phyloP scores from a whole-genome alignment of 2,113 vertebrate species.

The Connochaetes taurinus region DNA sequence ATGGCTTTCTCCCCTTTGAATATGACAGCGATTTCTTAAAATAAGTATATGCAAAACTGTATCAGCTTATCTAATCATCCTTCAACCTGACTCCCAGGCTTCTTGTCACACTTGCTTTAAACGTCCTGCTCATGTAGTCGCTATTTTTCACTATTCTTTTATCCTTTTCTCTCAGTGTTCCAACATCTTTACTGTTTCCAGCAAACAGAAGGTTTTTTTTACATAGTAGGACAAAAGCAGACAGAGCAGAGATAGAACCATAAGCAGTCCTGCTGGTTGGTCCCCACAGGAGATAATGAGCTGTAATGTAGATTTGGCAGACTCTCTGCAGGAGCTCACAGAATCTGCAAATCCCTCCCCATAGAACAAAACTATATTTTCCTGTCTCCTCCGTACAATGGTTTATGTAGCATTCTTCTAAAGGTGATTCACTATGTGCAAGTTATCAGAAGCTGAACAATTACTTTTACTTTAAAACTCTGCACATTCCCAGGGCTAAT shows the following conservation, averaged over 20 bases:
- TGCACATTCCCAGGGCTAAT: constrained; percentile 28
- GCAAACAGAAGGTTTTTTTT: constrained; percentile 24
- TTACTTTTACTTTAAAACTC: constrained; percentile 31
- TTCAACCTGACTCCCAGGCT: constrained; percentile 61
- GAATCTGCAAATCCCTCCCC: constrained; percentile 57
- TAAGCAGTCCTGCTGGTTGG: constrained; percentile 56
- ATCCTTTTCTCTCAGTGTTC: constrained; percentile 20
- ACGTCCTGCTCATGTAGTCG: background rate
- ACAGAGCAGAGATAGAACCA: constrained; percentile 41
- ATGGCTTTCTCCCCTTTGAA: background rate
- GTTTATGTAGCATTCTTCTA: constrained; percentile 28
- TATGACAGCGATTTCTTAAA: constrained; percentile 36
- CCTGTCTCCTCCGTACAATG: constrained; percentile 25
- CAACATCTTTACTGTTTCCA: constrained; percentile 51
- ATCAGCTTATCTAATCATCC: constrained; percentile 47
- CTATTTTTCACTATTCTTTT: constrained; percentile 13
- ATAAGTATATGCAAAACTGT: constrained; percentile 39
- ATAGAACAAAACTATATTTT: constrained; percentile 27
- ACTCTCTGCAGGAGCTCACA: constrained; percentile 56
- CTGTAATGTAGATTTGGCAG: constrained; percentile 62
- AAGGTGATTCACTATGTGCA: background rate
- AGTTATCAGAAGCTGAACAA: background rate
- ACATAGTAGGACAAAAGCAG: constrained; percentile 30
- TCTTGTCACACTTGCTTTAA: constrained; percentile 32
- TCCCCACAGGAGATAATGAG: constrained; percentile 44